phyloP scores from a whole-genome alignment of 2,888 invertebrate genomes.

The Zelleria hepariella region DNA sequence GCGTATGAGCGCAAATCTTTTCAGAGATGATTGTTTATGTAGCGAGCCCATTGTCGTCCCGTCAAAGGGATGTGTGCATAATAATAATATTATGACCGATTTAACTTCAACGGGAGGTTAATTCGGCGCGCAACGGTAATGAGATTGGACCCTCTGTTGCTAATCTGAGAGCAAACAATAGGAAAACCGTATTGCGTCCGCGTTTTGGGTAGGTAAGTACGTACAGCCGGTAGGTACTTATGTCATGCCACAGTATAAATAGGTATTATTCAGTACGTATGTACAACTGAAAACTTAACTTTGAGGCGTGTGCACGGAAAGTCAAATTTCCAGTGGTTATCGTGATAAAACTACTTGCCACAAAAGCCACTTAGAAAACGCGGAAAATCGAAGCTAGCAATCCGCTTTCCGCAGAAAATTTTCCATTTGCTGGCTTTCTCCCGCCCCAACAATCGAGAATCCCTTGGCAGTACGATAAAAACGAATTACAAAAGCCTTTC shows the following conservation, averaged over 20 bases:
- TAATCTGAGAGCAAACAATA: neutral
- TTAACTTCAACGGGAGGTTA: slow-evolving; percentile 59
- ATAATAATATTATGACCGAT: slow-evolving; percentile 60
- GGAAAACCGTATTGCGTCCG: neutral
- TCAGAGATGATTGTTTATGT: slow-evolving; percentile 67
- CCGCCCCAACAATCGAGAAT: slow-evolving; percentile 32
- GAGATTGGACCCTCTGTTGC: slow-evolving; percentile 22
- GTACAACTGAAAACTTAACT: no score
- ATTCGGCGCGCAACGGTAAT: slow-evolving; percentile 48
- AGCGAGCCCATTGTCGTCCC: slow-evolving; percentile 41
- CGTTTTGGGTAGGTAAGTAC: no score
- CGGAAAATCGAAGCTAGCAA: no score
- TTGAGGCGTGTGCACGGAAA: no score
- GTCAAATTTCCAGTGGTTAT: no score
- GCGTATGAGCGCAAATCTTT: slow-evolving; percentile 67
- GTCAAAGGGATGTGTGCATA: slow-evolving; percentile 36
- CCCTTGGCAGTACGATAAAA: slow-evolving; percentile 50
- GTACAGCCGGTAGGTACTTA: no score
- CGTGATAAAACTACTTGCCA: no score
- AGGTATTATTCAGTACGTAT: no score
- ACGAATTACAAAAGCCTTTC: slow-evolving; percentile 60
- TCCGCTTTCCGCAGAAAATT: no score
- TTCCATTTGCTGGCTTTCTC: no score
- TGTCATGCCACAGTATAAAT: no score
- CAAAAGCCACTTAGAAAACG: no score